Base-by-base conservation (phyloP, 2,797 vertebrate genomes). In the Sebastes nivosus region DNA sequence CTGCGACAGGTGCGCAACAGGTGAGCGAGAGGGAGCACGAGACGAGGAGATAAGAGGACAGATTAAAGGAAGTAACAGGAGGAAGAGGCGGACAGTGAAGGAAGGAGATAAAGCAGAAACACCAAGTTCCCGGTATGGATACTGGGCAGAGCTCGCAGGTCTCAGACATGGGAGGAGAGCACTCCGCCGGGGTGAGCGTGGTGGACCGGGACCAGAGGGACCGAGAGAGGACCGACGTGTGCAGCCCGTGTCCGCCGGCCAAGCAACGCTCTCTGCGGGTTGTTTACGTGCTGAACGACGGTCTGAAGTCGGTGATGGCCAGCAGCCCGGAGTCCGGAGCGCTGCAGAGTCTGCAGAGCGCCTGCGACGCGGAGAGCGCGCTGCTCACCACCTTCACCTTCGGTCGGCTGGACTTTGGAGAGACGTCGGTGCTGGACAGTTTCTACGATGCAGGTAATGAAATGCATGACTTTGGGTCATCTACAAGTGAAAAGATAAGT, bases 381-480 rank as follows among this genome's bases (percentile, higher is more conserved):
- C 96, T 96, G 87, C 96, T 99, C 22, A 94, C 92, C 89, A 96
- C 95, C 0, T 92, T 98, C 63, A 95, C 96, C 68, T 98, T 99
- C 68, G 97, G 96, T 0, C 89, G 97, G 66, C 93, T 99, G 75
- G 97, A 99, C 94, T 98, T 98, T 61, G 97, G 97, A 9, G 97
- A 98, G 81, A 97, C 97, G 0, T 94, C 96, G 0, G 96, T 97
- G 83, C 95, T 99, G 79, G 97, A 99, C 87, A 94, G 96, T 59
- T 98, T 99, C 95, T 99, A 98, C 90, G 95, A 97, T 14, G 97
- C 98, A 87, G 98, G 98, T 98, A 1, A 27, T 20, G 29, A 6
- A 24, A 30, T 25, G 54, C 2, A 9, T 6, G n/a, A 32, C 8
- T 18, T 68, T 32, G 18, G 27, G 22, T n/a, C 27, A 8, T 38